Conservation (phyloP, 2,888 invertebrate species). For the Drosophila flavopinicola region DNA sequence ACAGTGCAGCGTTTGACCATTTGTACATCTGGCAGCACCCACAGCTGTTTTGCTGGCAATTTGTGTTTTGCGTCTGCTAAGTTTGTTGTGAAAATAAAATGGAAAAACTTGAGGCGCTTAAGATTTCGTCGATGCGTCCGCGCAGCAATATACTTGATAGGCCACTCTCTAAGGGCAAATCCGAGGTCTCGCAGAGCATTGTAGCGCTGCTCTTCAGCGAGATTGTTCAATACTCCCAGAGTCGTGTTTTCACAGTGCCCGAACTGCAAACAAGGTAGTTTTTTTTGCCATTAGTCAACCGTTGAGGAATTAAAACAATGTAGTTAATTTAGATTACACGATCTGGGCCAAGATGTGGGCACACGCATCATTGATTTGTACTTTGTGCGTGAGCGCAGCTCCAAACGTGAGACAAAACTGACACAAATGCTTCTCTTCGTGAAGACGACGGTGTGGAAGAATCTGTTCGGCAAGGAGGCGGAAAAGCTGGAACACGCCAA, state of each 20-base stretch:
- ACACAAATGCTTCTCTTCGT: slow-evolving; percentile 97
- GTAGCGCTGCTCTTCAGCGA: slow-evolving; percentile 98
- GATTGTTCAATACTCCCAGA: slow-evolving; percentile 99
- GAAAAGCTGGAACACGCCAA: slow-evolving; percentile 99
- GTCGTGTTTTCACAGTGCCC: slow-evolving; percentile 96
- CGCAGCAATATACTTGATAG: slow-evolving; percentile 91
- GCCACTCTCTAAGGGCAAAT: slow-evolving; percentile 95
- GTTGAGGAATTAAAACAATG: not conserved
- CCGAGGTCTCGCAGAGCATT: slow-evolving; percentile 95
- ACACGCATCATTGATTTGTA: slow-evolving; percentile 96
- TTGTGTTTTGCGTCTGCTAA: slow-evolving; percentile 8
- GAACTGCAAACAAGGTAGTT: slow-evolving; percentile 96
- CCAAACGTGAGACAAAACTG: slow-evolving; percentile 97
- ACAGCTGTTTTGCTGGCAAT: slow-evolving; percentile 29
- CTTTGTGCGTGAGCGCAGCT: slow-evolving; percentile 96
- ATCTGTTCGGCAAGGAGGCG: slow-evolving; percentile 98
- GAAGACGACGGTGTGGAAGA: slow-evolving; percentile 99
- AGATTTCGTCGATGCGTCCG: slow-evolving; percentile 83
- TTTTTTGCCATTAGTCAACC: not conserved
- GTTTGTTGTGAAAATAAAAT: slow-evolving; percentile 56
- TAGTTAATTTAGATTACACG: slow-evolving; percentile 89
- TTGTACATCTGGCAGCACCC: slow-evolving; percentile 32
- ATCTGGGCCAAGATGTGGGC: slow-evolving; percentile 98
- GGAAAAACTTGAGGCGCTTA: slow-evolving; percentile 83
- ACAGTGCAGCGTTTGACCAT: not conserved